These are phyloP conservation scores for Chesias legatella DNA, from an alignment of 2,888 invertebrate genomes.

Conservation along the genomic window DNA sequence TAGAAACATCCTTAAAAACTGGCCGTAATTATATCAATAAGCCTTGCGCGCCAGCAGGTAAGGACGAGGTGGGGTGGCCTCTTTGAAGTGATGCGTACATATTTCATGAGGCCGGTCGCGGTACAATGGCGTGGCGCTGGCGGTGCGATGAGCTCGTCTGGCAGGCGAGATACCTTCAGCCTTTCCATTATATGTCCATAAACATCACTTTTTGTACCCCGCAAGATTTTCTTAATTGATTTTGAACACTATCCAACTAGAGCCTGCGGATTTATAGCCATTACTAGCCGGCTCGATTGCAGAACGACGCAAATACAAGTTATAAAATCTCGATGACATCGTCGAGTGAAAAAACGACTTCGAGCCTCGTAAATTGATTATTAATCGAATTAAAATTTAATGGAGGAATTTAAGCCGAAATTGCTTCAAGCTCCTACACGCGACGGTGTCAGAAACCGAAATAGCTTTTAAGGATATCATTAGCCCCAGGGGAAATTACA, in stretches of 20 bases:
- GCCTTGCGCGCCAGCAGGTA: constrained; percentile 25
- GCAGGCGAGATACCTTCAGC: constrained; percentile 51
- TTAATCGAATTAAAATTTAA: constrained; percentile 35
- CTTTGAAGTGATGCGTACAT: constrained; percentile 69
- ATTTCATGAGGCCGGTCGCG: constrained; percentile 71
- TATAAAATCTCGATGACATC: neutral
- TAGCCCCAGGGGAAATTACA: constrained; percentile 70
- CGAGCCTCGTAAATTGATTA: constrained; percentile 24
- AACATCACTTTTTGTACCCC: constrained; percentile 15
- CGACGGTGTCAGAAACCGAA: constrained; percentile 46
- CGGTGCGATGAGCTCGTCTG: constrained; percentile 72
- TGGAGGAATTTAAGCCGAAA: constrained; percentile 33
- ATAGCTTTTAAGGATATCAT: constrained; percentile 63
- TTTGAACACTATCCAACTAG: constrained; percentile 11
- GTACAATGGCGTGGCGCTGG: constrained; percentile 72
- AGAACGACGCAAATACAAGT: constrained; percentile 1
- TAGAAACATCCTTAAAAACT: constrained; percentile 8
- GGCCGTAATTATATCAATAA: constrained; percentile 29
- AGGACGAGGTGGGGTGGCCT: constrained; percentile 38
- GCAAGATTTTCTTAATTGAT: constrained; percentile 17
- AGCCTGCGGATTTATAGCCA: constrained; percentile 5
- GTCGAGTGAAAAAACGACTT: neutral
- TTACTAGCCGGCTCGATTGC: neutral
- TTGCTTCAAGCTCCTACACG: constrained; percentile 37
- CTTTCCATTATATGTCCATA: constrained; percentile 37